Evolutionary conservation across 2,888 invertebrate genomes (phyloP).

Genomic region (Trichopoda pennipes): DNA sequence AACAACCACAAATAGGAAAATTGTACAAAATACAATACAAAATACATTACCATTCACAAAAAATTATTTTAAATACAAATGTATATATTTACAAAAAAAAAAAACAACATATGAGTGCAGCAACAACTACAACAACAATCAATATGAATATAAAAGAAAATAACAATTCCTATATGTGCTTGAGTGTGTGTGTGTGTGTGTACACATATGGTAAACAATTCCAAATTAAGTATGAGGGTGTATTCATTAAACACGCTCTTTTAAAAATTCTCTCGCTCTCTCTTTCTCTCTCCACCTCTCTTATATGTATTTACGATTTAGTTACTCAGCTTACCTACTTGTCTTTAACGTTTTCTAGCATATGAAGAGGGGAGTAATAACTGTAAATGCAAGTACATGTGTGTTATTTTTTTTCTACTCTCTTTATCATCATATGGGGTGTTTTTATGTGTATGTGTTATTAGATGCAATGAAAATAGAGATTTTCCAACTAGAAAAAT

Average conservation of each 20-base stretch:
- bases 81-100: background rate
- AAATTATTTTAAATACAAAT: conserved; percentile 20
- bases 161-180: conserved; percentile 6
- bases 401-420: conserved; percentile 21
- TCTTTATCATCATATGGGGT: conserved; percentile 29
- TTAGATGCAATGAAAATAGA: background rate
- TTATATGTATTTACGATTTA: conserved; percentile 28
- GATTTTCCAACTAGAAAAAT: conserved; percentile 54
- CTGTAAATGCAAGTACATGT: conserved; percentile 27
- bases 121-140: conserved; percentile 13
- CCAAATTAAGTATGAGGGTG: conserved; percentile 47
- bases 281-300: conserved; percentile 14
- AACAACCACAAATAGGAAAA: conserved; percentile 67
- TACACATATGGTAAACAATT: conserved; percentile 47
- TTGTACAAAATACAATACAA: conserved; percentile 57
- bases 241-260: conserved; percentile 26
- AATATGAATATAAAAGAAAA: conserved; percentile 29
- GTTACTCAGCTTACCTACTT: conserved; percentile 18
- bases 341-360: conserved; percentile 5
- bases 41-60: conserved; percentile 33
- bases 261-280: conserved; percentile 4
- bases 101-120: conserved; percentile 43
- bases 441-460: conserved; percentile 5
- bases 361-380: conserved; percentile 45
- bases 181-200: conserved; percentile 16